phyloP scores from a whole-genome alignment of 2,888 invertebrate species.

The Chymomyza caudatula region DNA sequence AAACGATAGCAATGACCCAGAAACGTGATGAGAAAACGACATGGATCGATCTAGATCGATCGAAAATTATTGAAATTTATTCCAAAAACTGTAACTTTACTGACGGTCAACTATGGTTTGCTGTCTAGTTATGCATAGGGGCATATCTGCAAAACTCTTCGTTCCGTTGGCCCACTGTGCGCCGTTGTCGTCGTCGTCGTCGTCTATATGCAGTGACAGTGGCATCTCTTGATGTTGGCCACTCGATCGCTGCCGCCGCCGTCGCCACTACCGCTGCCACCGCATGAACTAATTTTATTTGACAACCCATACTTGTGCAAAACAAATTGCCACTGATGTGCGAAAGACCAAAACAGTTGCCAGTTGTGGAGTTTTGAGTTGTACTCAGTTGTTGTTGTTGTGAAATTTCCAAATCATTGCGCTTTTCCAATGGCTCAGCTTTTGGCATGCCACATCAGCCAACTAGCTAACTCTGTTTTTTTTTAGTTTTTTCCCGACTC shows the following conservation, averaged over 20 bases:
- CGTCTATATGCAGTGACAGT: conserved; percentile 18
- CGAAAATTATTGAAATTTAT: too few relatives aligned
- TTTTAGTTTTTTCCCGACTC: conserved; percentile 31
- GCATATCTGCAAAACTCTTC: too few relatives aligned
- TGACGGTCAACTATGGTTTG: too few relatives aligned
- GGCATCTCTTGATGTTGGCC: conserved; percentile 48
- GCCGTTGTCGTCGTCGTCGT: too few relatives aligned
- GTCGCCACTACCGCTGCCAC: conserved; percentile 24
- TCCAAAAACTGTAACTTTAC: too few relatives aligned
- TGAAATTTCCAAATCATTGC: conserved; percentile 76
- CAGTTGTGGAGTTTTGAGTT: conserved; percentile 43
- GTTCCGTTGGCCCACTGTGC: too few relatives aligned
- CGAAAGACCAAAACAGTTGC: conserved; percentile 71
- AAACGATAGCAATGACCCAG: too few relatives aligned
- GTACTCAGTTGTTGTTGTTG: conserved; percentile 47
- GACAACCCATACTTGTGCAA: conserved; percentile 76
- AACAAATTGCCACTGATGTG: conserved; percentile 77
- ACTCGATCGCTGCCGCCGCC: conserved; percentile 39
- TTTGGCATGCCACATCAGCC: neutral
- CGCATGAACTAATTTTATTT: conserved; percentile 75
- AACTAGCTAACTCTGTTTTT: conserved; percentile 10
- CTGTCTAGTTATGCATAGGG: too few relatives aligned
- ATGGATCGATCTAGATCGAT: too few relatives aligned
- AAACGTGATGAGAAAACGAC: too few relatives aligned
- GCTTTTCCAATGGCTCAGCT: conserved; percentile 31